Evolutionary conservation across 1,140 invertebrate genomes (phyloP), one percentile per base, ranked within the genome.

Genomic region (Aphis craccivora): DNA sequence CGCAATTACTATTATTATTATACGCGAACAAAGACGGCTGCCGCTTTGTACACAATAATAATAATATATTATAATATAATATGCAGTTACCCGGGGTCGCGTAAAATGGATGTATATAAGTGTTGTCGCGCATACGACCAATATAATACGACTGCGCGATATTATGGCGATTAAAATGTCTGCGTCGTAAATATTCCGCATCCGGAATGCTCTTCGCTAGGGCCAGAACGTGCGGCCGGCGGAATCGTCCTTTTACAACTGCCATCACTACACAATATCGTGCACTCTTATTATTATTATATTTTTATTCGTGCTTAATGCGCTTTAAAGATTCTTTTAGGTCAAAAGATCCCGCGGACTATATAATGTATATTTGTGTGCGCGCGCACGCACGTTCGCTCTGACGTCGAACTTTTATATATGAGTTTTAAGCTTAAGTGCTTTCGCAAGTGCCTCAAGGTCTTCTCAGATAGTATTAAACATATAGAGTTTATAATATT

Each of bases 101-200:
- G 30, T n/a, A 67, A 18, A 35, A 76, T 76, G 30, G 60, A 25
- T n/a, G 18, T 51, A 35, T 76, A 76, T 76, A n/a, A 76, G n/a
- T n/a, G 14, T n/a, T 76, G n/a, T 67, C 25, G 25, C 60, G 8
- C 30, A 30, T n/a, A 76, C 60, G 60, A 76, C 60, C 60, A 76
- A n/a, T n/a, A 18, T 76, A 76, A 18, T 35, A 67, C 60, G 30
- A 67, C 30, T 76, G 18, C 60, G 60, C 40, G 40, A 86, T 55
- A 90, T 35, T 37, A 37, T 90, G 53, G 35, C 48, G 51, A 90
- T 90, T 90, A 90, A 90, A 55, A 90, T 37, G 88, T 90, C 88
- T 90, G 48, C 51, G 48, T 90, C 88, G 88, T 90, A 90, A 90
- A 90, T 89, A 90, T 90, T 89, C 18, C 11, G 11, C 60, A n/a